Evolutionary conservation across 2,113 vertebrate genomes (phyloP), one percentile per base, ranked within the genome.

Genomic region (Megaptera novaeangliae): DNA sequence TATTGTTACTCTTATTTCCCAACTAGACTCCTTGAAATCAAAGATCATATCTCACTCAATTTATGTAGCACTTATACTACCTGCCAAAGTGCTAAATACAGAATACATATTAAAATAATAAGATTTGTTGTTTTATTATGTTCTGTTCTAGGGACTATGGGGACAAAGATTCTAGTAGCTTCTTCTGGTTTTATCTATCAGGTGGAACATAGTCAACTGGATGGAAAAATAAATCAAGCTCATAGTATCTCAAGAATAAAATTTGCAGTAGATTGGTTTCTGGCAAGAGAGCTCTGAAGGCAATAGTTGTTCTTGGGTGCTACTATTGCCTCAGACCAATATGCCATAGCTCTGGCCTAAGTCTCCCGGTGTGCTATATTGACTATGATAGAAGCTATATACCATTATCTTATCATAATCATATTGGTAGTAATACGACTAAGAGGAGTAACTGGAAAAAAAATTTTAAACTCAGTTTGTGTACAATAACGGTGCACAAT

Each of bases 221-320:
- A 61, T 44, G 14, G 36, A 93, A 96, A 88, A 87, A 82, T 95
- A 63, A 95, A 93, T 64, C 27, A 72, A 91, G 14, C 44, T 91
- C 63, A 93, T 18, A 91, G 14, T 71, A 46, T 78, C 85, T 83
- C 29, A 94, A 72, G 52, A 46, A 66, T 83, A 91, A 74, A 92
- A 81, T 69, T 36, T 84, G 52, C 12, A 39, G 63, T 59, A 83
- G 9, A 44, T 31, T 95, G 21, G 44, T 87, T 78, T 95, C 55
- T 95, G 46, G 46, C 39, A 95, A 83, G 61, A 61, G 63, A 96
- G 17, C 23, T 78, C 17, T 91, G 49, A 86, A 96, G 68, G 63
- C 46, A 91, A 74, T 64, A 72, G 63, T 39, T 93, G 21, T 18
- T 80, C 14, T 59, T 87, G 23, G 27, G 46, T 89, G 39, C 10